These are phyloP conservation scores for Phalacrocorax pelagicus DNA, from an alignment of 2,113 vertebrate species.

Conservation along the genomic window DNA sequence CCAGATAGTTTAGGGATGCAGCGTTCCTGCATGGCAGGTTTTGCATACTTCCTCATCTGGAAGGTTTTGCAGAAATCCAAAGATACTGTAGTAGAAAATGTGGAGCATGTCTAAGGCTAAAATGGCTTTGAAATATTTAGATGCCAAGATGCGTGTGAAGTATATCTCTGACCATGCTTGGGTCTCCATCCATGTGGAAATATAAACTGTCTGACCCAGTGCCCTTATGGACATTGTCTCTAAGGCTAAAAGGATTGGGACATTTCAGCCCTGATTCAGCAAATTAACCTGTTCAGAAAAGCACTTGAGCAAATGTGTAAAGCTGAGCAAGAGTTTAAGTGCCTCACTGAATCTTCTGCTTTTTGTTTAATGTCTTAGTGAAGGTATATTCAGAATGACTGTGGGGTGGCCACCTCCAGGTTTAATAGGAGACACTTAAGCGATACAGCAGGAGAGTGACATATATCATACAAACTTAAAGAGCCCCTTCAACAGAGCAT, in stretches of 20 bases:
- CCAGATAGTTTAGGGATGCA: neutral
- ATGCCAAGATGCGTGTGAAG: neutral
- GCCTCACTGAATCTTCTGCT: neutral
- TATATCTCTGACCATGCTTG: neutral
- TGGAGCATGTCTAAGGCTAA: neutral
- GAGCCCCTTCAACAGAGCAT: neutral
- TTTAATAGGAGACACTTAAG: neutral
- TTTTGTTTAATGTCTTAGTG: neutral
- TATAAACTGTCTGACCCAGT: neutral
- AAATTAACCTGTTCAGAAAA: neutral
- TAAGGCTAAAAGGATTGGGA: neutral
- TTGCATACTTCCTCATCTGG: neutral
- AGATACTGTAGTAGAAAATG: neutral
- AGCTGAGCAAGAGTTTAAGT: neutral
- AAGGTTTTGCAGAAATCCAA: neutral
- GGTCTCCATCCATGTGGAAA: neutral
- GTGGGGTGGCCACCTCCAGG: neutral
- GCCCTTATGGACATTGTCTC: neutral
- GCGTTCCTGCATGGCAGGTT: neutral
- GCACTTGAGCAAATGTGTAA: neutral
- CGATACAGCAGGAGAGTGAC: neutral
- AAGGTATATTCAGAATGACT: neutral
- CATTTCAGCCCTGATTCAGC: neutral
- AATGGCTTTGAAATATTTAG: neutral
- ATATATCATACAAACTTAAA: neutral